Base-by-base conservation (phyloP, 2,888 invertebrate genomes). In the Andricus curvator region DNA sequence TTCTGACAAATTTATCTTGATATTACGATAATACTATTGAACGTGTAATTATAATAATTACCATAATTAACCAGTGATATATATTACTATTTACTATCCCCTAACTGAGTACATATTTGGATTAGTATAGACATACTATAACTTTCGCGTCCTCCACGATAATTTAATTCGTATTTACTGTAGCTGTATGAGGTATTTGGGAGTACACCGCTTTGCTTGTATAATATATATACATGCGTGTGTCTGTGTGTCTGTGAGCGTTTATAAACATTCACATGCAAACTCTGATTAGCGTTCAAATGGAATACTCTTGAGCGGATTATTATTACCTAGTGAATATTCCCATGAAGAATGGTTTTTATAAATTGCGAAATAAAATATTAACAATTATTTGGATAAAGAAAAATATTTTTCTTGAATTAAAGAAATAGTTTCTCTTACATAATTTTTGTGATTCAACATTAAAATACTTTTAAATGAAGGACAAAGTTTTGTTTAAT, bases 271-370 rank as follows among this genome's bases (percentile, higher is more conserved):
- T 80, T 77, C 77, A 80, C 79, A 80, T 22, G 60, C 3, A 60
- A 67, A 85, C 82, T 87, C 84, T 88, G 88, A 88, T 89, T 87
- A 88, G 82, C 83, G 78, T 78, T 80, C 85, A 88, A 88, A 87
- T 85, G 85, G 86, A 89, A 88, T 89, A 88, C 86, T 82, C 81
- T 85, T 89, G 92, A 86, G 86, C 85, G 85, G 86, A 86, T 87
- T 5, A 37, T 88, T 88, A 88, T 86, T 86, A 87, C 84, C 77
- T 77, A 78, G 11, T 56, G 8, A 56, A 56, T 22, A 60, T 22
- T 11, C 13, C 56, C 9, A 56, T 11, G 9, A n/a, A n/a, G n/a
- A 56, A 17, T 11, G n/a, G 9, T n/a, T 51, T 51, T 51, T 51
- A 51, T 9, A 9, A 51, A 51, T 51, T 51, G 6, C 2, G 13